Conservation (phyloP, 1,140 invertebrate genomes). For the Hycleus cichorii region DNA sequence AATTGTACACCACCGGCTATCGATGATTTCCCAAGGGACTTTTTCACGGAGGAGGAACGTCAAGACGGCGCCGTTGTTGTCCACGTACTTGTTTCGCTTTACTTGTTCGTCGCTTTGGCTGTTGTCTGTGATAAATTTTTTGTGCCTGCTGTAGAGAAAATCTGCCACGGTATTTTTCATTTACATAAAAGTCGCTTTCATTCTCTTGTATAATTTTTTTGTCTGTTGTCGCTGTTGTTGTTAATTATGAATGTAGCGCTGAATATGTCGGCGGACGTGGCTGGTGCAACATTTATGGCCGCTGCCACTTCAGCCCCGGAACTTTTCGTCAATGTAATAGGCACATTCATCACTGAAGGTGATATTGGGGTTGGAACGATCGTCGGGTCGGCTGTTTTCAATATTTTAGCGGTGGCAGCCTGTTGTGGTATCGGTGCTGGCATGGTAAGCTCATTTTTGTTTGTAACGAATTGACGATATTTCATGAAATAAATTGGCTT, state of each 20-base stretch:
- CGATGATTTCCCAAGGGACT: slow-evolving; percentile 75
- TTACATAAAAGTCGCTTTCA: background rate
- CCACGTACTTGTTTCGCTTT: slow-evolving; percentile 76
- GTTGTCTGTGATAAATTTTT: slow-evolving; percentile 87
- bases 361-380: slow-evolving; percentile 88
- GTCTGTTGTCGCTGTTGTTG: background rate
- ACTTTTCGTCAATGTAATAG: slow-evolving; percentile 88
- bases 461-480: background rate
- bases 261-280: slow-evolving; percentile 77
- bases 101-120: slow-evolving; percentile 77
- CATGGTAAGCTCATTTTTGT: slow-evolving; percentile 54
- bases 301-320: slow-evolving; percentile 89
- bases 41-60: slow-evolving; percentile 72
- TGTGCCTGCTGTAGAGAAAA: slow-evolving; percentile 81
- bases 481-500: background rate
- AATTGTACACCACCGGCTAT: slow-evolving; percentile 83
- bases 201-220: background rate
- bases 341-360: slow-evolving; percentile 82
- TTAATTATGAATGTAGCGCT: slow-evolving; percentile 51
- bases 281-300: slow-evolving; percentile 91
- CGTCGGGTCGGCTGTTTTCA: slow-evolving; percentile 93
- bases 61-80: slow-evolving; percentile 74
- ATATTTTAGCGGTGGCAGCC: slow-evolving; percentile 85
- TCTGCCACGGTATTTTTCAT: slow-evolving; percentile 67
- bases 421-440: slow-evolving; percentile 81